Base-by-base conservation (phyloP, 2,888 invertebrate species). In the Sinhomidia bicolor region DNA sequence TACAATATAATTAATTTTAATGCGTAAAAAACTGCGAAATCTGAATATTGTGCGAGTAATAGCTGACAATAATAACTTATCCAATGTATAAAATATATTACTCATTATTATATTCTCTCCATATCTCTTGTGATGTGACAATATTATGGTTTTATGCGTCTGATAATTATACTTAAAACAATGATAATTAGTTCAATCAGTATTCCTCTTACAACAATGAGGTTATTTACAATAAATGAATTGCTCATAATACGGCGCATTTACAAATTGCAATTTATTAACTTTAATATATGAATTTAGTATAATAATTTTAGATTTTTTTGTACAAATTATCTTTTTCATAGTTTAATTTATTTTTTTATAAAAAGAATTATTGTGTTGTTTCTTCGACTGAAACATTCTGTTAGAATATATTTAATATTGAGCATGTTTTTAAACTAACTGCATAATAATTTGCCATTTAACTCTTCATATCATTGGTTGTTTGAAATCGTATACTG, bases 41-140 rank as follows among this genome's bases (percentile, higher is more conserved):
- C 2, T 32, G 7, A 36, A 68, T 36, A 5, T 68, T 32, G 29
- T 6, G 36, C 47, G 47, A 23, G 47, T 23, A 17, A 2, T 26
- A 76, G 54, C 12, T 68, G 82, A 83, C 57, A 83, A 74, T 83
- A 54, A 84, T 44, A 74, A 32, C n/a, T 62, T 44, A 20, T 17
- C n/a, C 41, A 36, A 41, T 36, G 12, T 9, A 4, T 60, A 44
- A 62, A 29, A 62, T 29, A 1, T 14, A 65, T 3, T 65, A 36
- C 36, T n/a, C 29, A 65, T 65, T 3, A 5, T 78, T 29, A 51
- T 17, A 54, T 23, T 68, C 68, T 68, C 82, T 82, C 82, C 82
- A 82, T 82, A 82, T 82, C 82, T 82, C 29, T 26, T 82, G 82
- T 82, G 68, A 51, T 54, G 71, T 68, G 68, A 82, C 82, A 82